phyloP scores from a whole-genome alignment of 2,797 vertebrate genomes.

The Tympanoctomys barrerae region DNA sequence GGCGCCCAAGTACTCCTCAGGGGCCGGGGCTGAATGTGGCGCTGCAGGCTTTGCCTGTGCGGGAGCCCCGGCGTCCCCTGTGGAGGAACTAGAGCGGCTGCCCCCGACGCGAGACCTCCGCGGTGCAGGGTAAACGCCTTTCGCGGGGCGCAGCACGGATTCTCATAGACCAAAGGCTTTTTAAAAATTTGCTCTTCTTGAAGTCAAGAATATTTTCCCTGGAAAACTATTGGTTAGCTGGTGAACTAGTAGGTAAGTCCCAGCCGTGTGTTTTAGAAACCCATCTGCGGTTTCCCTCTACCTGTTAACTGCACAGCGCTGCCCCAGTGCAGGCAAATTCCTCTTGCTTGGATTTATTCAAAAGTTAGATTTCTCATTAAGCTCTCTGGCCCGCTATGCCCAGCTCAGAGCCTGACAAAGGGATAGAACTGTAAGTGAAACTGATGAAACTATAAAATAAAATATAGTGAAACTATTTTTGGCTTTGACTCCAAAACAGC shows the following conservation, averaged over 20 bases:
- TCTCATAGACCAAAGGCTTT: neutral
- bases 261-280: neutral
- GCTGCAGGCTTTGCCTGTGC: neutral
- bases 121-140: neutral
- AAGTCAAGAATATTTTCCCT: neutral
- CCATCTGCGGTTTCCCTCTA: too few species aligned
- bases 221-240: neutral
- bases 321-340: neutral
- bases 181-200: neutral
- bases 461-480: neutral
- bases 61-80: neutral
- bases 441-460: too few species aligned
- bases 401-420: too few species aligned
- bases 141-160: neutral
- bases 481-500: neutral
- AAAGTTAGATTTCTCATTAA: neutral
- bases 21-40: neutral
- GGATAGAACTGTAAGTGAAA: neutral
- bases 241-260: neutral
- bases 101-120: neutral
- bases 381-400: neutral
- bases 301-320: too few species aligned
- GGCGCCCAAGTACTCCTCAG: neutral
- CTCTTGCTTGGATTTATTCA: neutral
- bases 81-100: rapidly evolving